Evolutionary conservation across 2,888 invertebrate genomes (phyloP).

Genomic region (Alloplasta piceator): DNA sequence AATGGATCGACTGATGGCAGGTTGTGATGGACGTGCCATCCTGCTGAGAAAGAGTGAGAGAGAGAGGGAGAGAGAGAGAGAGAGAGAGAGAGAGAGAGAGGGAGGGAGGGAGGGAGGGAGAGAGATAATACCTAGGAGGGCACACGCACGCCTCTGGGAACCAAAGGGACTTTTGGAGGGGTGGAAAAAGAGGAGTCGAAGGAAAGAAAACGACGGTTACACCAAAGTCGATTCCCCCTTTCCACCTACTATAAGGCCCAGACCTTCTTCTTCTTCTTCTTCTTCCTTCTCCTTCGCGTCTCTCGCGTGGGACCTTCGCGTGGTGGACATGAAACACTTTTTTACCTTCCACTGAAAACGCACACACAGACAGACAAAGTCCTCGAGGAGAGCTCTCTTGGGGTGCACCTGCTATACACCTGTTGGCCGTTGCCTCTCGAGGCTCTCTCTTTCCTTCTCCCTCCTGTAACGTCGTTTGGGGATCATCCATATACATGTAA

Average conservation of each 20-base stretch:
- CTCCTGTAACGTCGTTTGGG: constrained; percentile 48
- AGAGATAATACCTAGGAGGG: not conserved
- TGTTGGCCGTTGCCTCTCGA: constrained; percentile 79
- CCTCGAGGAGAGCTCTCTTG: constrained; percentile 74
- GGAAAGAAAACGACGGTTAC: constrained; percentile 78
- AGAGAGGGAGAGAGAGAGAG: constrained; percentile 18
- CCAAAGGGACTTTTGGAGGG: constrained; percentile 37
- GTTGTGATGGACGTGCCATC: constrained; percentile 26
- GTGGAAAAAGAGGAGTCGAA: constrained; percentile 67
- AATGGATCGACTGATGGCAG: constrained; percentile 42
- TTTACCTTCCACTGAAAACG: constrained; percentile 62
- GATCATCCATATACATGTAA: constrained; percentile 32
- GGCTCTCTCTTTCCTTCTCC: constrained; percentile 7
- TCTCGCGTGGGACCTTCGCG: constrained; percentile 82
- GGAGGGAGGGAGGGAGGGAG: not conserved
- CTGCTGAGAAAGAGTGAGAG: constrained; percentile 22
- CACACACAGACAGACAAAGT: constrained; percentile 45
- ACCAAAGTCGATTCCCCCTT: constrained; percentile 59
- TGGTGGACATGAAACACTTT: constrained; percentile 79
- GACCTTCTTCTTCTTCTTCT: constrained; percentile 56
- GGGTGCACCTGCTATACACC: constrained; percentile 82
- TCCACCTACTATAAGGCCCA: constrained; percentile 51
- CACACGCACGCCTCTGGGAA: too few relatives aligned
- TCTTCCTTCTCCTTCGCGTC: constrained; percentile 55
- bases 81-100: not conserved